Percentiles rank a stretch among this genome's conserved stretches.
These are phyloP conservation scores for Nematopogon swammerdamellus DNA, from an alignment of 2,888 invertebrate genomes.

Conservation along the genomic window DNA sequence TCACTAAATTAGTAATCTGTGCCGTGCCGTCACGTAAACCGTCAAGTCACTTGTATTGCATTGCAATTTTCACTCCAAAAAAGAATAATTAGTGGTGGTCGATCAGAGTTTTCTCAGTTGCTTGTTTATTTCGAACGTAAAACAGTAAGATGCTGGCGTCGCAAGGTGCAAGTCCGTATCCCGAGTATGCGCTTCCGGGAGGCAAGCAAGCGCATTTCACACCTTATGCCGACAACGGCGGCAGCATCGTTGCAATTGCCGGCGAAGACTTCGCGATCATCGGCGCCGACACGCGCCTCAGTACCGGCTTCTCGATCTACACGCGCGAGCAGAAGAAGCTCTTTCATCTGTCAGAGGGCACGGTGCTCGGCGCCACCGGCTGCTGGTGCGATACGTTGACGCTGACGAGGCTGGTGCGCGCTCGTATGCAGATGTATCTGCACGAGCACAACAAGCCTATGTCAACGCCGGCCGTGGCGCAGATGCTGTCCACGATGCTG, in stretches of 20 bases:
- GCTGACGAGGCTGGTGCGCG: slow-evolving; percentile 76
- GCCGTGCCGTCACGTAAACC: too few relatives aligned
- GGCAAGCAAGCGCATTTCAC: slow-evolving; percentile 50
- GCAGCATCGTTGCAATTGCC: slow-evolving; percentile 92
- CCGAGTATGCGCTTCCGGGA: slow-evolving; percentile 50
- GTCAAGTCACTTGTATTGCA: neutral
- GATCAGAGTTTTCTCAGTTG: too few relatives aligned
- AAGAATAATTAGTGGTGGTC: too few relatives aligned
- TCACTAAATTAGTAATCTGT: too few relatives aligned
- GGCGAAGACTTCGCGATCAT: slow-evolving; percentile 94
- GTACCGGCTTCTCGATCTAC: slow-evolving; percentile 87
- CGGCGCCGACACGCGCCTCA: slow-evolving; percentile 92
- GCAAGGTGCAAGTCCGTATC: slow-evolving; percentile 16
- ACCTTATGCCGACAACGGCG: slow-evolving; percentile 58
- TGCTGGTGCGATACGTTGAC: slow-evolving; percentile 98
- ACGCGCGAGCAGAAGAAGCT: slow-evolving; percentile 87
- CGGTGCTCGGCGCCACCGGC: slow-evolving; percentile 91
- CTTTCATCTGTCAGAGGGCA: slow-evolving; percentile 74
- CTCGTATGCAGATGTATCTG: slow-evolving; percentile 91
- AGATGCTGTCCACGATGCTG: slow-evolving; percentile 93
- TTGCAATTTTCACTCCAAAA: neutral
- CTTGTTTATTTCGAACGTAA: neutral
- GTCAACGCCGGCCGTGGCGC: slow-evolving; percentile 89
- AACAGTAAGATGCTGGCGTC: neutral
- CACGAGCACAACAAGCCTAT: slow-evolving; percentile 93